A percentile compares a stretch with the other conserved stretches of the same genome.
phyloP scores from a whole-genome alignment of 2,888 invertebrate species.

The Cyaniris semiargus region DNA sequence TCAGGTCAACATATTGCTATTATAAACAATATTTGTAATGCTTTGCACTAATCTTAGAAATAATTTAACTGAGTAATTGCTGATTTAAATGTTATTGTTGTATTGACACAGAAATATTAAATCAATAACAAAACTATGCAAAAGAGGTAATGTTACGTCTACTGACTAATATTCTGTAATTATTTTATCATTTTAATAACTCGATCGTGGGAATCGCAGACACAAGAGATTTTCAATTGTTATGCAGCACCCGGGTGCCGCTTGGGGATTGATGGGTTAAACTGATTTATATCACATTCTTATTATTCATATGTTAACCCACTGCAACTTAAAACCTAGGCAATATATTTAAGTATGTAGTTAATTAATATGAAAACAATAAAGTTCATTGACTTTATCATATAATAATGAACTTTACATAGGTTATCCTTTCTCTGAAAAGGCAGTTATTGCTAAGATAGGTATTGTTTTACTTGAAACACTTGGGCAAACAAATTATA shows the following conservation, averaged over 20 bases:
- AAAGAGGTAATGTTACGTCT: too few relatives aligned
- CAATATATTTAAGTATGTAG: neutral
- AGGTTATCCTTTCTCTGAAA: neutral
- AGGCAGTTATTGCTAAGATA: neutral
- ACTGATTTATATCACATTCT: too few relatives aligned
- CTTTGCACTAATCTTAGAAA: neutral
- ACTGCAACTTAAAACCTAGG: neutral
- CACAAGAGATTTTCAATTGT: too few relatives aligned
- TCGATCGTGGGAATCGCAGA: too few relatives aligned
- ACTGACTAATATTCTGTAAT: too few relatives aligned
- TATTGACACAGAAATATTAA: too few relatives aligned
- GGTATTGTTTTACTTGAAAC: neutral
- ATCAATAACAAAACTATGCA: too few relatives aligned
- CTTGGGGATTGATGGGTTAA: too few relatives aligned
- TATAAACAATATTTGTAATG: neutral
- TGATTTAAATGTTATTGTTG: neutral
- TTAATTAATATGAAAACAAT: neutral
- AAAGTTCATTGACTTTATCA: neutral
- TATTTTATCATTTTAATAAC: too few relatives aligned
- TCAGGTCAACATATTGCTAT: constrained; percentile 15
- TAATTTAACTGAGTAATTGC: neutral
- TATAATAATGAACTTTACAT: neutral
- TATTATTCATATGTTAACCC: too few relatives aligned
- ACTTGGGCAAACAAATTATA: neutral
- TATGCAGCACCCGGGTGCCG: too few relatives aligned